phyloP scores from a whole-genome alignment of 2,113 vertebrate genomes.

The Aramus guarauna region DNA sequence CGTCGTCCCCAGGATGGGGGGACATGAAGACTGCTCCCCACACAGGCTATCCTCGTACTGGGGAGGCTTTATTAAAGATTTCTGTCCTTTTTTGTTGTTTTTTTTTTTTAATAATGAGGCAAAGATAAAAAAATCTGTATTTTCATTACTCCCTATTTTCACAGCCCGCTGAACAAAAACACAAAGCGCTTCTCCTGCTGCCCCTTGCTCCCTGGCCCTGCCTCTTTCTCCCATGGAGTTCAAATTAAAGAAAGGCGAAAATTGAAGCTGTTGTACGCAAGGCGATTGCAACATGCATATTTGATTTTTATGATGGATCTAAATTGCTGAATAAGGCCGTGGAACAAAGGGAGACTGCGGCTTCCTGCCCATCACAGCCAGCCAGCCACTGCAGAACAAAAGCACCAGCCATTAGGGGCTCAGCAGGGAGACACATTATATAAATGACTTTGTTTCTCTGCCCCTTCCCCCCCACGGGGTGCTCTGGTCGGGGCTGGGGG shows the following conservation, averaged over 20 bases:
- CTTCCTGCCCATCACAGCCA: slow-evolving; percentile 75
- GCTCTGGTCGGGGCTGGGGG: slow-evolving; percentile 41
- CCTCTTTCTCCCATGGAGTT: slow-evolving; percentile 72
- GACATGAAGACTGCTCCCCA: neutral
- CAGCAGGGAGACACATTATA: slow-evolving; percentile 78
- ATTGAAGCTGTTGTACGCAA: slow-evolving; percentile 73
- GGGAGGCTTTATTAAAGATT: neutral
- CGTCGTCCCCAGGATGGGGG: neutral
- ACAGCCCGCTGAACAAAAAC: slow-evolving; percentile 73
- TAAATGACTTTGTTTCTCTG: slow-evolving; percentile 77
- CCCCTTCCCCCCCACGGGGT: slow-evolving; percentile 59
- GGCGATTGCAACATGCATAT: slow-evolving; percentile 79
- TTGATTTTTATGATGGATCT: slow-evolving; percentile 82
- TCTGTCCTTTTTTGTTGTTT: neutral
- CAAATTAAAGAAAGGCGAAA: slow-evolving; percentile 77
- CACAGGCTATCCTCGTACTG: neutral
- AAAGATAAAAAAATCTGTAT: slow-evolving; percentile 65
- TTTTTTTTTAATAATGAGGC: slow-evolving; percentile 44
- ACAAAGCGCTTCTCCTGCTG: slow-evolving; percentile 63
- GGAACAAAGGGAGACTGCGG: slow-evolving; percentile 75
- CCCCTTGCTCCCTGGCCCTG: slow-evolving; percentile 60
- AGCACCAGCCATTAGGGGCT: slow-evolving; percentile 75
- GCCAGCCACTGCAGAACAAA: slow-evolving; percentile 74
- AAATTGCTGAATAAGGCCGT: slow-evolving; percentile 77
- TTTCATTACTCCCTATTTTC: slow-evolving; percentile 70